phyloP scores from a whole-genome alignment of 2,113 vertebrate genomes.

The Otus sunia region DNA sequence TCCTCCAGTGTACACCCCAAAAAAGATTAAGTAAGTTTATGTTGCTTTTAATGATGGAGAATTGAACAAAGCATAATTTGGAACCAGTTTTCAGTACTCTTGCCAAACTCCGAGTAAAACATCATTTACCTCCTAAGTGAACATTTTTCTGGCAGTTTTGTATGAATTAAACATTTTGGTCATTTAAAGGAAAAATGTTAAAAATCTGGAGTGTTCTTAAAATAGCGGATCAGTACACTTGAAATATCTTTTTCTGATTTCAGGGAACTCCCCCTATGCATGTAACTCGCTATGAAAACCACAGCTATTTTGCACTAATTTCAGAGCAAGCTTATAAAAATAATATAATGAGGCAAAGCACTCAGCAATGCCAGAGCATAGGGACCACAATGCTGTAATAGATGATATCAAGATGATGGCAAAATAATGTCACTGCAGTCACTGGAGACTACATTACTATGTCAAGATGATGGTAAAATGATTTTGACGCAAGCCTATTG shows the following conservation, averaged over 20 bases:
- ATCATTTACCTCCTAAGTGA: constrained; percentile 63
- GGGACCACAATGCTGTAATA: constrained; percentile 53
- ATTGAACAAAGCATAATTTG: constrained; percentile 56
- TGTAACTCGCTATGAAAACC: neutral
- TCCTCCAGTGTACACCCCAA: neutral
- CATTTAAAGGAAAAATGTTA: constrained; percentile 59
- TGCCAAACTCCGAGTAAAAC: constrained; percentile 58
- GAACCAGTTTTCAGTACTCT: constrained; percentile 26
- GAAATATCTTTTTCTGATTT: constrained; percentile 51
- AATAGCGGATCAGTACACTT: constrained; percentile 32
- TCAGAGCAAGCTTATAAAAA: constrained; percentile 30
- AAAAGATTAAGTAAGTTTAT: constrained; percentile 30
- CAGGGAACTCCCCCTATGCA: neutral
- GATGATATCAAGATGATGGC: constrained; percentile 63
- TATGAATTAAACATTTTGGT: constrained; percentile 64
- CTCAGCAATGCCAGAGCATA: constrained; percentile 57
- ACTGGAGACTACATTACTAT: constrained; percentile 64
- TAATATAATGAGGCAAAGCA: constrained; percentile 40
- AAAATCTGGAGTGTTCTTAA: constrained; percentile 59
- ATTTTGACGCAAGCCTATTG: constrained; percentile 57
- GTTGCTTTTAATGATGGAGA: constrained; percentile 43
- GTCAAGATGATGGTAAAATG: constrained; percentile 66
- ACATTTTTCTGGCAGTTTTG: constrained; percentile 57
- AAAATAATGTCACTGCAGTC: constrained; percentile 69
- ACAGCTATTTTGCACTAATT: constrained; percentile 27